phyloP scores from a whole-genome alignment of 2,113 vertebrate species.

The Syrrhaptes paradoxus region DNA sequence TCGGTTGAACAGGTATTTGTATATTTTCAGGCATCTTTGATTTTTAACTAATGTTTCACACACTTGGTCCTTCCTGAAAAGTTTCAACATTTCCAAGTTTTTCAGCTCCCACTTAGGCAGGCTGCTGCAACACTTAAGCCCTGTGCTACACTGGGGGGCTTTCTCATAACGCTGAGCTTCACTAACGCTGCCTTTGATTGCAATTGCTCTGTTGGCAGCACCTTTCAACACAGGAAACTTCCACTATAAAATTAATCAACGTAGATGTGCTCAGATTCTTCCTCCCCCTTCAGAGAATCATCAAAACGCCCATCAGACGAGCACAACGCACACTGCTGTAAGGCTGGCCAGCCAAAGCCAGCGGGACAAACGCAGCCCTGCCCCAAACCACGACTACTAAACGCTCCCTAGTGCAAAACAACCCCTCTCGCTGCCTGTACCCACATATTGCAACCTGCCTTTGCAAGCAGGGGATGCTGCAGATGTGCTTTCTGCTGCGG shows the following conservation, averaged over 20 bases:
- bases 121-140: rapidly evolving
- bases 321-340: rapidly evolving
- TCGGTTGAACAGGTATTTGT: rapidly evolving
- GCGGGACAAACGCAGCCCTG: background rate
- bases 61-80: background rate
- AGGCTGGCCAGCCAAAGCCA: background rate
- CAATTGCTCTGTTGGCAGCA: background rate
- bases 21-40: background rate
- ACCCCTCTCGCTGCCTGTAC: background rate
- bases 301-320: rapidly evolving
- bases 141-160: rapidly evolving
- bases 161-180: background rate
- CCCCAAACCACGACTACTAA: background rate
- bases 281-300: background rate
- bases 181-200: rapidly evolving
- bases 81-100: background rate
- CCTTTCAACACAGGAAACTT: background rate
- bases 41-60: background rate
- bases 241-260: background rate
- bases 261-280: background rate
- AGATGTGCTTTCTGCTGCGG: background rate
- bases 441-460: background rate
- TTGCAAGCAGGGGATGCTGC: background rate
- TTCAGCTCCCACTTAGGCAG: background rate
- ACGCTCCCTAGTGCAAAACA: rapidly evolving